A percentile compares a stretch with the other conserved stretches of the same genome.
Evolutionary conservation across 2,113 vertebrate species (phyloP).

Genomic region (Catharus fuscescens): DNA sequence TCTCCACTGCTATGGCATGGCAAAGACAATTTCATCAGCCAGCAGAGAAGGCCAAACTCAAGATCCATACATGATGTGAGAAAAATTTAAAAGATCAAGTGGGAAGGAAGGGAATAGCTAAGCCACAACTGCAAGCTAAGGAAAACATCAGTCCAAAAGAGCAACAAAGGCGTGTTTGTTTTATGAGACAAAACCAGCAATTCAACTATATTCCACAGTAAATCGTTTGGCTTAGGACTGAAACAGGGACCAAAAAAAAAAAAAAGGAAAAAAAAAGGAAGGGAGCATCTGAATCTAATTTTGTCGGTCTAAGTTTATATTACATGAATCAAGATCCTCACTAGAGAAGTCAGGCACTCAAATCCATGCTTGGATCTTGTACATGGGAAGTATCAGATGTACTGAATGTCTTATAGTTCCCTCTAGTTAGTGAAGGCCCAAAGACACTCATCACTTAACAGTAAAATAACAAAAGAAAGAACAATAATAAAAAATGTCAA

Average conservation of each 20-base stretch:
- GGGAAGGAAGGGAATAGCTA: background rate
- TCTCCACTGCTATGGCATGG: background rate
- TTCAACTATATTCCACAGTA: background rate
- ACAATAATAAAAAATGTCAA: background rate
- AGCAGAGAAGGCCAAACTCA: background rate
- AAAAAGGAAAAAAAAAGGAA: background rate
- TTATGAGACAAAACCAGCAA: background rate
- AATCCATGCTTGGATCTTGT: background rate
- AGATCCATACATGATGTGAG: fast-evolving
- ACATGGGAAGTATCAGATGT: slow-evolving; percentile 13
- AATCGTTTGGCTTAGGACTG: background rate
- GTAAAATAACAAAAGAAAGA: background rate
- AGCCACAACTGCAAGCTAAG: background rate
- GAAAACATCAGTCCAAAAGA: background rate
- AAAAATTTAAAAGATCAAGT: background rate
- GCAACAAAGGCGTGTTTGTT: slow-evolving; percentile 18
- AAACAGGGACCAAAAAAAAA: background rate
- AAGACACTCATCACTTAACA: background rate
- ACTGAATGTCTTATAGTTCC: background rate
- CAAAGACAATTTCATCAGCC: background rate
- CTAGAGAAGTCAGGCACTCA: slow-evolving; percentile 10
- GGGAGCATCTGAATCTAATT: slow-evolving; percentile 35
- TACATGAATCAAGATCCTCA: slow-evolving; percentile 35
- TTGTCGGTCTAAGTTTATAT: background rate
- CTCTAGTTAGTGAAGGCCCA: background rate